These are phyloP conservation scores for Globodera ellingtonae DNA, from an alignment of 1,140 invertebrate genomes.

Conservation along the genomic window DNA sequence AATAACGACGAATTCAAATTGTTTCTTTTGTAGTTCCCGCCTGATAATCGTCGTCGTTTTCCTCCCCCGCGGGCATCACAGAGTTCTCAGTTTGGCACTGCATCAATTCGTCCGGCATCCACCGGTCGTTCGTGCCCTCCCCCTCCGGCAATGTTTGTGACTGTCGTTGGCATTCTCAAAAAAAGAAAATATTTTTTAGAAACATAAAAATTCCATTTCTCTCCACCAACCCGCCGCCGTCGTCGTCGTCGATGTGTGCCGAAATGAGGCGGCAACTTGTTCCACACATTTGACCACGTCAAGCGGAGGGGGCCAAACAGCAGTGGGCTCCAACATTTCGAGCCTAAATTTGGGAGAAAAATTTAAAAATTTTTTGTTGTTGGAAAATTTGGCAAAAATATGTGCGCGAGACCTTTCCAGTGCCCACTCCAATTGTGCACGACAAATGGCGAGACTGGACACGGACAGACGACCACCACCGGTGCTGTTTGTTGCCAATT, in stretches of 20 bases:
- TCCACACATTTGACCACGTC: neutral
- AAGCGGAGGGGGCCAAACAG: neutral
- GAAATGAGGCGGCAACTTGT: constrained; percentile 8
- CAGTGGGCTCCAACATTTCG: neutral
- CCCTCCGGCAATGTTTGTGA: neutral
- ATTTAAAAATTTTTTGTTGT: neutral
- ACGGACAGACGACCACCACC: no score
- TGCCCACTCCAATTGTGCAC: constrained; percentile 33
- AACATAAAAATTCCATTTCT: neutral
- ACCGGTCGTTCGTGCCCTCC: neutral
- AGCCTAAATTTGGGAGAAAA: neutral
- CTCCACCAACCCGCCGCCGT: no score
- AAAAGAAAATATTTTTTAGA: constrained; percentile 7
- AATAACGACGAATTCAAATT: neutral
- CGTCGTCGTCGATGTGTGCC: neutral
- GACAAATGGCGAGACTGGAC: neutral
- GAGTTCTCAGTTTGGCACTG: neutral
- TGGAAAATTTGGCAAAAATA: neutral
- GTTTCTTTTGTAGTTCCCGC: neutral
- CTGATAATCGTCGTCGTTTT: constrained; percentile 24
- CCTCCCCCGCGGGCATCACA: constrained; percentile 1
- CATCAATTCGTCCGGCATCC: neutral
- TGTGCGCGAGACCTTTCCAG: constrained; percentile 23
- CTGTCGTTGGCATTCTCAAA: neutral
- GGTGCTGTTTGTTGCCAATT: no score